phyloP scores from a whole-genome alignment of 2,797 vertebrate species.

The Epinephelus coioides region DNA sequence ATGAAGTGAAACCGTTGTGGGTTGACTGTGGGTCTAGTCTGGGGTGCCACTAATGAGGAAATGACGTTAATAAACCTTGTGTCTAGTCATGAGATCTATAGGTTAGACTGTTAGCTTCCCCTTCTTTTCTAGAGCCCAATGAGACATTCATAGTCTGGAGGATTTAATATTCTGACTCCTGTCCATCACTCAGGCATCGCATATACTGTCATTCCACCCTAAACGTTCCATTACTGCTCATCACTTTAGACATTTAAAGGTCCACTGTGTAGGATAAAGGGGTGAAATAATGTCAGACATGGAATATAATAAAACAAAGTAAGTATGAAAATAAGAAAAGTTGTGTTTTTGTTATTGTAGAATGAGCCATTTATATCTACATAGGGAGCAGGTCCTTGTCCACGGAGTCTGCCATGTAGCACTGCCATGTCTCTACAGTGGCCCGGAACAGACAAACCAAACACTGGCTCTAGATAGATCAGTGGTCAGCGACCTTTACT shows the following conservation, averaged over 20 bases:
- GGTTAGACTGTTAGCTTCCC: conserved; percentile 26
- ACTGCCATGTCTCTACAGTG: too few relatives aligned
- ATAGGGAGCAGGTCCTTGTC: too few relatives aligned
- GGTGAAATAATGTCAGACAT: too few relatives aligned
- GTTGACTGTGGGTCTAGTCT: not conserved
- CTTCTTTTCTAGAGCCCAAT: conserved; percentile 27
- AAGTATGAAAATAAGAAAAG: too few relatives aligned
- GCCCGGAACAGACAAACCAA: too few relatives aligned
- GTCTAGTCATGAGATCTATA: conserved; percentile 66
- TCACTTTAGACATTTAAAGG: not conserved
- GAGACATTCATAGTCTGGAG: conserved; percentile 28
- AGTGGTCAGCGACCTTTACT: too few relatives aligned
- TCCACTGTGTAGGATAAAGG: too few relatives aligned
- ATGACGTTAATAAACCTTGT: conserved; percentile 52
- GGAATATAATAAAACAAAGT: too few relatives aligned
- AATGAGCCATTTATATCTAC: too few relatives aligned
- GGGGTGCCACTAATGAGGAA: conserved; percentile 32
- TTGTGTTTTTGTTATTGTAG: too few relatives aligned
- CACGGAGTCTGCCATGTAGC: too few relatives aligned
- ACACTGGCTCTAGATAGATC: too few relatives aligned
- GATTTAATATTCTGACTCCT: conserved; percentile 16
- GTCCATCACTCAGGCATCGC: not conserved
- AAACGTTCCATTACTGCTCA: not conserved
- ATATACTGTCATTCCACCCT: not conserved
- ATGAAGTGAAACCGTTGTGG: conserved; percentile 55